phyloP scores from a whole-genome alignment of 1,140 invertebrate species.

The Acromyrmex charruanus region DNA sequence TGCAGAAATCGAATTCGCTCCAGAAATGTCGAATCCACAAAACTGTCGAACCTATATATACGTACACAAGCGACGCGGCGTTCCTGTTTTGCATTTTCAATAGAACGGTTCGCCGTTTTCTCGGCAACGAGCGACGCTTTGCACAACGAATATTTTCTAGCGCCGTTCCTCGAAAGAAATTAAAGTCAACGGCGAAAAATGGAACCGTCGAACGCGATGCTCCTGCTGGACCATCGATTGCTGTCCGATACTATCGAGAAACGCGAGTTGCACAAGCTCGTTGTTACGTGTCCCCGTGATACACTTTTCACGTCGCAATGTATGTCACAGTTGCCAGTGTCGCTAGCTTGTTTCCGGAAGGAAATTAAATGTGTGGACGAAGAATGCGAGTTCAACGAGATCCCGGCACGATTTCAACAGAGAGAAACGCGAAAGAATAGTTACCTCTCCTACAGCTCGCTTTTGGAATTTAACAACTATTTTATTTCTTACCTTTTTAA shows the following conservation, averaged over 20 bases:
- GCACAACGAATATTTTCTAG: conserved; percentile 29
- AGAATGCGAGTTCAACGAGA: conserved; percentile 33
- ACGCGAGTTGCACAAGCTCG: background rate
- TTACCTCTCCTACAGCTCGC: background rate
- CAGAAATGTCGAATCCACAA: conserved; percentile 46
- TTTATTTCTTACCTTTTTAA: conserved; percentile 1
- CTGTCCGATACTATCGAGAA: conserved; percentile 5
- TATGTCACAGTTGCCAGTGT: background rate
- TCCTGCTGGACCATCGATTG: background rate
- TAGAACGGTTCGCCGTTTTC: conserved; percentile 4
- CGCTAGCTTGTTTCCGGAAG: conserved; percentile 49
- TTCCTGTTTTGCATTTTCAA: conserved; percentile 50
- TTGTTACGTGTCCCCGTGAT: conserved; percentile 37
- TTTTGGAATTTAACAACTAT: background rate
- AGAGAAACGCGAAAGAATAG: background rate
- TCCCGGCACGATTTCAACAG: background rate
- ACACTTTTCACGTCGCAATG: conserved; percentile 35
- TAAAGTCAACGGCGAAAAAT: conserved; percentile 29
- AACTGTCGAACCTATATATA: conserved; percentile 31
- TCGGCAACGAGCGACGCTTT: conserved; percentile 28
- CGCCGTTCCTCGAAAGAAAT: conserved; percentile 1
- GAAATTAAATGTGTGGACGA: conserved; percentile 45
- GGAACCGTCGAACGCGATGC: background rate
- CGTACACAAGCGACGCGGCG: background rate
- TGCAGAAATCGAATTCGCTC: conserved; percentile 40